Base-by-base conservation (phyloP, 2,888 invertebrate genomes). In the Bellardia bayeri region DNA sequence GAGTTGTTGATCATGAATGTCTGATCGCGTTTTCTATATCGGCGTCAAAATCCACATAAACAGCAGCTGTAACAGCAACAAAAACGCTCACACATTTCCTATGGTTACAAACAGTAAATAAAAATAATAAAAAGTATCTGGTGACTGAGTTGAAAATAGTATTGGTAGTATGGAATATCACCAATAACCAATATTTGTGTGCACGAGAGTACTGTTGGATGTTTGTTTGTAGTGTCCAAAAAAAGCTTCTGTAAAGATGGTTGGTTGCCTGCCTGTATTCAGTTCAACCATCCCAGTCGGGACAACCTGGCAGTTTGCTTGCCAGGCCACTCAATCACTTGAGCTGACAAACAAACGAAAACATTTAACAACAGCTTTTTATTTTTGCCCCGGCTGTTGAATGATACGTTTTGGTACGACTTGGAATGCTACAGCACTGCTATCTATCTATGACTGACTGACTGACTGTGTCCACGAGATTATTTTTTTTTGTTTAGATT, bases 1-100 rank as follows among this genome's bases (percentile, higher is more conserved):
- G 16, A 66, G 76, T 68, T 68, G 87, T 84, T 84, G 87, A 87
- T 87, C 84, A 84, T 87, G 87, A 84, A 83, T 87, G 84, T 79
- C 87, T 81, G 87, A 81, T 87, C 84, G 87, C 87, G 84, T 87
- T 87, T 87, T 84, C 87, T 82, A 84, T 87, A 87, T 87, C 87
- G 87, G 84, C 87, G 87, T 87, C 84, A 87, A 82, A 87, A 78
- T 87, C 61, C 87, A 82, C 78, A 87, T 78, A 76, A 81, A 72
- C 87, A 78, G 84, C 84, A 84, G 84, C 87, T 84, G 87, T 78
- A 80, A 74, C 49, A 81, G 54, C 84, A 76, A 69, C 56, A 76
- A 64, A 72, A 87, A 82, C 84, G 81, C 87, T 84, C 87, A 84
- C 84, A 87, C 87, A 82, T 84, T 87, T 87, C 84, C 87, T 81